These are phyloP conservation scores for Ptychobarbus kaznakovi DNA, from an alignment of 2,797 vertebrate genomes.

Conservation along the genomic window DNA sequence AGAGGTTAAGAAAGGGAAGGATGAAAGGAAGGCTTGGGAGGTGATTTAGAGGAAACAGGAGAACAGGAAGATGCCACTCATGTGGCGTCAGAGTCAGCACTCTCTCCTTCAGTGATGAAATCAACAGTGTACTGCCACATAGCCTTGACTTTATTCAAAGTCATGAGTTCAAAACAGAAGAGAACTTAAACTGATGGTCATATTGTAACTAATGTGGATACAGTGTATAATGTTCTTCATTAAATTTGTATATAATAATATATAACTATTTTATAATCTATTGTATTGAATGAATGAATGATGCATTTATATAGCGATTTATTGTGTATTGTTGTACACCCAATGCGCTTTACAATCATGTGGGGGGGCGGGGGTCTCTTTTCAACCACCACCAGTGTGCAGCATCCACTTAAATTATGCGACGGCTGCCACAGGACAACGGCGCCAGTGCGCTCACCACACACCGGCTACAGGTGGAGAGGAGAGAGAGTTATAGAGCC, in stretches of 20 bases:
- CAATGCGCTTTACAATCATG: no score
- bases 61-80: slow-evolving; percentile 66
- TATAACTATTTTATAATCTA: background rate
- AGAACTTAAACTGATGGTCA: slow-evolving; percentile 40
- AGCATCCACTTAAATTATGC: no score
- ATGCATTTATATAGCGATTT: no score
- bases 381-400: no score
- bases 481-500: no score
- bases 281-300: background rate
- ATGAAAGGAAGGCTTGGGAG: slow-evolving; percentile 45
- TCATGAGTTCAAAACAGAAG: slow-evolving; percentile 52
- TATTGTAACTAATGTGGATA: background rate
- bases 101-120: slow-evolving; percentile 65
- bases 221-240: background rate
- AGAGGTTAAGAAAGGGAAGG: slow-evolving; percentile 52
- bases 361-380: no score
- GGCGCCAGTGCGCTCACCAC: no score
- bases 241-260: background rate
- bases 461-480: no score
- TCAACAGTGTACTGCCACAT: slow-evolving; percentile 56
- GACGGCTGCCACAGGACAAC: no score
- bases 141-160: slow-evolving; percentile 58
- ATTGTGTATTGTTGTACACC: no score
- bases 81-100: slow-evolving; percentile 61
- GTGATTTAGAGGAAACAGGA: slow-evolving; percentile 46